phyloP scores from a whole-genome alignment of 2,113 vertebrate species.

The Peromyscus californicus region DNA sequence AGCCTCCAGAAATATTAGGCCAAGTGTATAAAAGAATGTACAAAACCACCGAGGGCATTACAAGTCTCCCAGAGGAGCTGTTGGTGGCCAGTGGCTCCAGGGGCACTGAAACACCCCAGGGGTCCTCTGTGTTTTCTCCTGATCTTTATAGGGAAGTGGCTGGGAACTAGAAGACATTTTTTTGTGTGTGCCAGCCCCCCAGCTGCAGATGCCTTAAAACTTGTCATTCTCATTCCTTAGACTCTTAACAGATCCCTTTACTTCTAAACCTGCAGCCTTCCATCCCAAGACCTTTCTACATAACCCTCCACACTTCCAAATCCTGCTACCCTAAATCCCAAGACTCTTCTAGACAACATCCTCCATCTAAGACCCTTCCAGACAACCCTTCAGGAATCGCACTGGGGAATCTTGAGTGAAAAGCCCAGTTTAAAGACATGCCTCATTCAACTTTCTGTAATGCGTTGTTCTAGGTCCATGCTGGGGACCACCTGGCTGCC shows the following conservation, averaged over 20 bases:
- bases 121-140: neutral
- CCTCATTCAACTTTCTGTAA: neutral
- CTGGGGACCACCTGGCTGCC: neutral
- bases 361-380: neutral
- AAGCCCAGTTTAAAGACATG: constrained; percentile 4
- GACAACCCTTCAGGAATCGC: fast-evolving
- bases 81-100: neutral
- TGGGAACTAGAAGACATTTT: neutral
- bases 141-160: neutral
- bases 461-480: neutral
- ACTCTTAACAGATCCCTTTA: neutral
- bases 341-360: neutral
- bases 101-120: neutral
- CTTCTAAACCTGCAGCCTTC: neutral
- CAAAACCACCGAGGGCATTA: neutral
- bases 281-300: neutral
- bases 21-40: neutral
- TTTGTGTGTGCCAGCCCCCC: neutral
- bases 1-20: neutral
- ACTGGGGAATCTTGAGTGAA: neutral
- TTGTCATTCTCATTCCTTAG: neutral
- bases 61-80: neutral
- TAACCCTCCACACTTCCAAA: neutral
- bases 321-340: neutral
- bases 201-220: neutral